Percentiles rank a stretch among this genome's conserved stretches.
phyloP scores from a whole-genome alignment of 1,140 invertebrate genomes.

The Liolophura sinensis region DNA sequence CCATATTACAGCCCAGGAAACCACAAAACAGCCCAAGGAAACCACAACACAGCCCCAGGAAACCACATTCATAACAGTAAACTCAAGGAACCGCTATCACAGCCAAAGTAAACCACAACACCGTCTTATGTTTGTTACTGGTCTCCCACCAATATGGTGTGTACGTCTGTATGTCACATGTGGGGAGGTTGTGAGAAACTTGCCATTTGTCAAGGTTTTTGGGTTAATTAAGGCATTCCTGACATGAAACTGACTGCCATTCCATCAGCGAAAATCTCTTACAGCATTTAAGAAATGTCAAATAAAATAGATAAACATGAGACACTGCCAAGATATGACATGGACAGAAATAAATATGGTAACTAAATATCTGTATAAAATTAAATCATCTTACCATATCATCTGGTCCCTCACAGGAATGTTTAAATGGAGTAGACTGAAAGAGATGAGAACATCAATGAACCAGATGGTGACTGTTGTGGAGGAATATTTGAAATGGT shows the following conservation, averaged over 20 bases:
- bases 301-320: too few relatives aligned
- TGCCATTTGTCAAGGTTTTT: not conserved
- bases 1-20: too few relatives aligned
- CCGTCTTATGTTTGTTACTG: not conserved
- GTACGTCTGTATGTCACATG: too few relatives aligned
- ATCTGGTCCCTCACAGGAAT: conserved; percentile 96
- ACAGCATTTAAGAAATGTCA: too few relatives aligned
- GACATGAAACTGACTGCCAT: not conserved
- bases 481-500: too few relatives aligned
- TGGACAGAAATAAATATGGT: not conserved
- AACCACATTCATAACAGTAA: too few relatives aligned
- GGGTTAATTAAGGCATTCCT: not conserved
- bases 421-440: conserved; percentile 74
- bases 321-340: too few relatives aligned
- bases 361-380: not conserved
- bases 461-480: too few relatives aligned
- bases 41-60: too few relatives aligned
- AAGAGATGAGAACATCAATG: conserved; percentile 8
- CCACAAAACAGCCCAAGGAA: too few relatives aligned
- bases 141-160: not conserved
- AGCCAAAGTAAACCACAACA: too few relatives aligned
- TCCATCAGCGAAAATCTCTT: not conserved
- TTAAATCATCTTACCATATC: conserved; percentile 82
- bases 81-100: too few relatives aligned
- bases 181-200: not conserved